Base-by-base conservation (phyloP, 2,888 invertebrate genomes). In the Scaptomyza caliginosa region DNA sequence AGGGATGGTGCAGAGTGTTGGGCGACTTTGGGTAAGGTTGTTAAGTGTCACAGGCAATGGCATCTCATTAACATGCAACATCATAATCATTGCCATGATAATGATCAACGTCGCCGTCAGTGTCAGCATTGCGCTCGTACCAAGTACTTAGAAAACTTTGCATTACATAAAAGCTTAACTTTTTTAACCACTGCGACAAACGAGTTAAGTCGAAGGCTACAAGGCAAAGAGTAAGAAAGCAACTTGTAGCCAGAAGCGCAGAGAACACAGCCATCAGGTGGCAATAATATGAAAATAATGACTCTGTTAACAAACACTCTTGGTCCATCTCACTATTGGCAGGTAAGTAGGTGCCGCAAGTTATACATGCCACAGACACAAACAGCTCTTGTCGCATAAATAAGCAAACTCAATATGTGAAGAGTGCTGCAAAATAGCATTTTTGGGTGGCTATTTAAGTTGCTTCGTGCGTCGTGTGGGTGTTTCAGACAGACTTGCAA, bases 251-350 rank as follows among this genome's bases (percentile, higher is more conserved):
- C 10, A 10, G 13, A 21, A 34, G 7, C 11, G 17, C 51, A 28
- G 28, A 26, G 38, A 19, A 19, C 26, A 36, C 62, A 21, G 38
- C 43, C 48, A 52, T 42, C 43, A 46, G 65, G 55, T 66, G 73
- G 74, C 69, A 70, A 73, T 79, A 80, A 79, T 76, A 79, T 74
- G 81, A 83, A 77, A 79, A 86, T 83, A 80, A 83, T 83, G 70
- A 83, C 58, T 64, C 62, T 79, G 70, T 73, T 79, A 73, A 86
- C 86, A 79, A 79, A 65, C 58, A 64, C 58, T 54, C 1, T 30
- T 26, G n/a, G 50, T 8, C 28, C 34, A 16, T 7, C 26, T 16
- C 28, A n/a, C 19, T 10, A 28, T 56, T 23, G 38, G 7, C 13
- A 26, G 24, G 49, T n/a, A 49, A 38, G 38, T 28, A 5, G n/a